Evolutionary conservation across 2,797 vertebrate species (phyloP).

Genomic region (Eulemur albifrons): DNA sequence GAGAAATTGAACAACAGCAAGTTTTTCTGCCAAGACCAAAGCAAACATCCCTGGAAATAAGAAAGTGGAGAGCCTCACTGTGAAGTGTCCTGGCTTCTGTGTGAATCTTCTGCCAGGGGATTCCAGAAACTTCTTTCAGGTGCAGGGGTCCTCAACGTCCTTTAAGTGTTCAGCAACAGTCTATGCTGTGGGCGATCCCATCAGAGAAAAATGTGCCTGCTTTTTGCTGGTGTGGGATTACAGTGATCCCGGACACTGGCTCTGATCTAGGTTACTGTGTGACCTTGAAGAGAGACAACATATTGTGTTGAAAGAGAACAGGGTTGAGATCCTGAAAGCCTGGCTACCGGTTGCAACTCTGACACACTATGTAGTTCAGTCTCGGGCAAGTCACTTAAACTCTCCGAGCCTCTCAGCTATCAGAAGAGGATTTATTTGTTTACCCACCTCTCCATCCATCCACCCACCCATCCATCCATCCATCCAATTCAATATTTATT

Average conservation of each 20-base stretch:
- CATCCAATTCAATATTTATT: background rate
- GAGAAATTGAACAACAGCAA: slow-evolving; percentile 37
- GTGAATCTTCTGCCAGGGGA: background rate
- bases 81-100: slow-evolving; percentile 20
- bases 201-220: background rate
- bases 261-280: slow-evolving; percentile 19
- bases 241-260: background rate
- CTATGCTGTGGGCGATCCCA: background rate
- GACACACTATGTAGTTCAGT: background rate
- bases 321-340: background rate
- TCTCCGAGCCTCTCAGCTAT: background rate
- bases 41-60: slow-evolving; percentile 19
- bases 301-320: background rate
- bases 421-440: background rate
- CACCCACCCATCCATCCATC: background rate
- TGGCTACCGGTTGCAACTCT: background rate
- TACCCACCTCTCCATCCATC: background rate
- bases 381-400: background rate
- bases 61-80: background rate
- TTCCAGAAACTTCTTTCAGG: background rate
- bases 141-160: background rate
- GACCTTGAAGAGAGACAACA: background rate
- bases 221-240: background rate
- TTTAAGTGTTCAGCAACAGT: background rate
- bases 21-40: slow-evolving; percentile 46